Base-by-base conservation (phyloP, 2,888 invertebrate genomes). In the Drosophila rellima region DNA sequence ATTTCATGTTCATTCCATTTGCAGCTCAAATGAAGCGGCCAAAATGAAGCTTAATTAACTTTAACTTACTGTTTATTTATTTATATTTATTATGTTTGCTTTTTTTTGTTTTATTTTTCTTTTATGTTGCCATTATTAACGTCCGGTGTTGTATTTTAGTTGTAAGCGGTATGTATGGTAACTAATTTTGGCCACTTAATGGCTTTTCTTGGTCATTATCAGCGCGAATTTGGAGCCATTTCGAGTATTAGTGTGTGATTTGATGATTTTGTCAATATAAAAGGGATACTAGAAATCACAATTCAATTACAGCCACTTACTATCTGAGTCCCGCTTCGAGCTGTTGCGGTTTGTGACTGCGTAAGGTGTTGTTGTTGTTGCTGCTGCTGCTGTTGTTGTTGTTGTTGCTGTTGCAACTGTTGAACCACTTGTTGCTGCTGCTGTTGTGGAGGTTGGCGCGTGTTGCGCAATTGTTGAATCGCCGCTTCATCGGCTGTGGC, bases 261-360 rank as follows among this genome's bases (percentile, higher is more conserved):
- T 47, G 33, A 2, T 18, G 33, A 4, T 18, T 17, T 47, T 23
- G 11, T 20, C 13, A 35, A 51, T 20, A 39, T 0, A 17, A 59
- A 52, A 72, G 15, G 39, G 8, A 13, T 35, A 35, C 35, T 35
- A 35, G 56, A 74, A 66, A 70, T 72, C 60, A 65, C 33, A 35
- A 35, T 74, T 76, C 69, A 84, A 69, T 84, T 87, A 71, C 88
- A 82, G 62, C 79, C 70, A 88, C 88, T 88, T 88, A 88, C 88
- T 69, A 74, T 89, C 79, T 84, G 88, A 66, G 73, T 77, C 73
- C 78, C 83, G 57, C 70, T 76, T 70, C 80, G 60, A 3, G 75
- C 47, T 52, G 80, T 70, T 40, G 87, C 45, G 61, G 74, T 63
- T 71, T 83, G 87, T 66, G 71, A 52, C 67, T 75, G 74, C 50